These are phyloP conservation scores for Hipposideros armiger DNA, from an alignment of 2,113 vertebrate species.

Conservation along the genomic window DNA sequence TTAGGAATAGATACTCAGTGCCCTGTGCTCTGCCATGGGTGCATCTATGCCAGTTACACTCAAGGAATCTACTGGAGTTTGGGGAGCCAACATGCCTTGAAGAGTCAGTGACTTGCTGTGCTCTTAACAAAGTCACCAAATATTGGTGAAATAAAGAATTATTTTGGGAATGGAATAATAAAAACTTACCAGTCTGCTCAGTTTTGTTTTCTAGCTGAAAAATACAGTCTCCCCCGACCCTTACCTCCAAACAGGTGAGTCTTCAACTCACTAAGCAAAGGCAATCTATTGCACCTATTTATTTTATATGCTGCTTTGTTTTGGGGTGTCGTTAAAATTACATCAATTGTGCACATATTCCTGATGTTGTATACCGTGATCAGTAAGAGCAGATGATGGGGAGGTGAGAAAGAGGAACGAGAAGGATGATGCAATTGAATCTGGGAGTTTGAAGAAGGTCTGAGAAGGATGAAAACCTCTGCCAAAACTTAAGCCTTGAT, in stretches of 20 bases:
- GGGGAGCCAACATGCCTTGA: not conserved
- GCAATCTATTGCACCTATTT: not conserved
- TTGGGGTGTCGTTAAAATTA: not conserved
- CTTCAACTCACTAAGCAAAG: not conserved
- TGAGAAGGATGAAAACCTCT: slow-evolving; percentile 1
- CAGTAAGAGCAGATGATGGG: not conserved
- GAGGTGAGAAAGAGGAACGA: too few relatives aligned
- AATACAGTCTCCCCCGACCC: too few relatives aligned
- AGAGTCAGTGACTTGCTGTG: not conserved
- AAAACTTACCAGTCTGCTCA: not conserved
- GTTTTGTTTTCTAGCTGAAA: not conserved
- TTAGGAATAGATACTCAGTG: not conserved
- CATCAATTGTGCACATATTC: not conserved
- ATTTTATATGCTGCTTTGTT: not conserved
- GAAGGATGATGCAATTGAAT: not conserved
- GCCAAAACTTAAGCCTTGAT: not conserved
- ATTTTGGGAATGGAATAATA: not conserved
- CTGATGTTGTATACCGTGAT: not conserved
- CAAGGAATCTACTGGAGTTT: not conserved
- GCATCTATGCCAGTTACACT: not conserved
- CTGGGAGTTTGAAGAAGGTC: not conserved
- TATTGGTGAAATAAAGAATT: not conserved
- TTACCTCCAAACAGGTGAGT: not conserved
- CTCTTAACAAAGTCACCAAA: not conserved
- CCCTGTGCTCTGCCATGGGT: not conserved